Base-by-base conservation (phyloP, 1,140 invertebrate genomes). In the Drosophila sp. region DNA sequence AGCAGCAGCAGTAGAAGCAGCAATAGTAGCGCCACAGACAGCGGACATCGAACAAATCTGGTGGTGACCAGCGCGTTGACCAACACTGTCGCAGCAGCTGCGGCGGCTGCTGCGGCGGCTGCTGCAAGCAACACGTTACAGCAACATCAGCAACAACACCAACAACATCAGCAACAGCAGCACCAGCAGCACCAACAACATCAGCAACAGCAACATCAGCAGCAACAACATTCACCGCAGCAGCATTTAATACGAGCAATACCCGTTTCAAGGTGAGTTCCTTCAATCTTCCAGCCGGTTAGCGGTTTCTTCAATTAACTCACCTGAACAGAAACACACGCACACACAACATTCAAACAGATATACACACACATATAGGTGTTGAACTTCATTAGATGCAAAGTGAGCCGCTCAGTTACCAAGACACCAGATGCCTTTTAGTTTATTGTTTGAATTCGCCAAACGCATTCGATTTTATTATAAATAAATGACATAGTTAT, bases 211-310 rank as follows among this genome's bases (percentile, higher is more conserved):
- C 65, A 83, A 0, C 76, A 76, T 0, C 69, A 81, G 27, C 79
- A 76, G 0, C 80, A 78, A 2, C 86, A 89, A 69, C 86, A 86
- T 80, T 78, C 79, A 77, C 80, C 86, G 41, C 86, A 90, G 18
- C 87, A 90, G 75, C 89, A 91, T 86, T 79, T 90, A 77, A 91
- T 91, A 43, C 80, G 90, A 32, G 87, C 90, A 13, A 91, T 91
- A 80, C 90, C 90, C 51, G 82, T 84, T 69, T 90, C 90, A 86
- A 91, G 90, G 90, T 91, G 57, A 84, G 83, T 83, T 59, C 14
- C 27, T 45, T 36, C 36, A 43, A 34, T 75, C 16, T 65, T 43
- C 53, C 34, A 57, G 25, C 18, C 41, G 18, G 3, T 74, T 25
- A 63, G 51, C 43, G 50, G 32, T 71, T 41, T 54, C 53, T 56